Evolutionary conservation across 2,797 vertebrate species (phyloP).

Genomic region (Lateolabrax maculatus): DNA sequence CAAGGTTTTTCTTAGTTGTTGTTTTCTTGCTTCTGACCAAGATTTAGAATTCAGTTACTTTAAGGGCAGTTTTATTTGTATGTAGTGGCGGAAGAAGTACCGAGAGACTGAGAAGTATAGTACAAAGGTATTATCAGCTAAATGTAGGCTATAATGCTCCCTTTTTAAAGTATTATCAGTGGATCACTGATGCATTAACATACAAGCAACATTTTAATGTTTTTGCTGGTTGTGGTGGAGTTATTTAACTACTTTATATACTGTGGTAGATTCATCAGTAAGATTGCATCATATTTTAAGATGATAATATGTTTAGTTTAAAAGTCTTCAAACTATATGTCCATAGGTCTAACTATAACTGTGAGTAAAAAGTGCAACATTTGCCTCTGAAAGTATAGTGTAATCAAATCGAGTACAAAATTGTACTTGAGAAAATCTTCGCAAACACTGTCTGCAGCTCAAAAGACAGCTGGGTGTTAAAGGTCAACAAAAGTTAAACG

Average conservation of each 20-base stretch:
- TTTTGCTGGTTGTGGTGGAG: background rate
- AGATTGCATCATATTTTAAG: background rate
- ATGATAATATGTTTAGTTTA: background rate
- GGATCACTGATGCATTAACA: background rate
- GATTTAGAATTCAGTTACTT: constrained; percentile 6
- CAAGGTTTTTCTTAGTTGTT: background rate
- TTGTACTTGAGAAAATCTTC: background rate
- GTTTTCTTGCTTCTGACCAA: constrained; percentile 15
- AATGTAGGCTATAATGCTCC: too few relatives aligned
- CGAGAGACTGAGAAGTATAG: background rate
- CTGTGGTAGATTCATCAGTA: background rate
- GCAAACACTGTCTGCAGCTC: background rate
- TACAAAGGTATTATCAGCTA: background rate
- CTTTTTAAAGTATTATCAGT: too few relatives aligned
- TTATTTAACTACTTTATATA: background rate
- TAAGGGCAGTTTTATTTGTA: background rate
- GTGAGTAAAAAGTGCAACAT: background rate
- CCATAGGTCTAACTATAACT: background rate
- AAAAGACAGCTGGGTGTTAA: background rate
- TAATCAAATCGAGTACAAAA: background rate
- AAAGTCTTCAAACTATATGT: background rate
- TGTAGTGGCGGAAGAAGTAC: background rate
- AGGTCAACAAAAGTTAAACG: background rate
- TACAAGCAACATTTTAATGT: background rate
- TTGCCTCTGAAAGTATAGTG: background rate